These are phyloP conservation scores for Saimiri boliviensis DNA, from an alignment of 2,113 vertebrate genomes.

Conservation along the genomic window DNA sequence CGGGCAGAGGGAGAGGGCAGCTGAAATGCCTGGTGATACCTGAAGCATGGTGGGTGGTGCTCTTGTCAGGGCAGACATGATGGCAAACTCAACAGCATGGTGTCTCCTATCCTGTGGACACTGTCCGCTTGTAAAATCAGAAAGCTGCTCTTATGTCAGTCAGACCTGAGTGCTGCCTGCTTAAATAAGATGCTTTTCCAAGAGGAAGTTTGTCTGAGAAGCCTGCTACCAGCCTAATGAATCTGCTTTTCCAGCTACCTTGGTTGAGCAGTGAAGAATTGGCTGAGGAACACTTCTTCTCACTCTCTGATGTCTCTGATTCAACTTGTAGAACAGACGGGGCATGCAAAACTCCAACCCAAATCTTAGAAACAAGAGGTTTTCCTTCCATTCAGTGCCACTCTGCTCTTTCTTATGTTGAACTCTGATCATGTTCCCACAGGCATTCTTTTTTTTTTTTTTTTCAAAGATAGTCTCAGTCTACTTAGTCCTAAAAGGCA, in stretches of 20 bases:
- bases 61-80: rapidly evolving
- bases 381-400: not conserved
- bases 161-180: too few relatives aligned
- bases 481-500: not conserved
- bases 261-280: not conserved
- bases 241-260: not conserved
- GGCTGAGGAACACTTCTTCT: not conserved
- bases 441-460: not conserved
- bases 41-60: rapidly evolving
- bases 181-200: not conserved
- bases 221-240: rapidly evolving
- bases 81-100: rapidly evolving
- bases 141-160: not conserved
- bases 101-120: not conserved
- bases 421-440: too few relatives aligned
- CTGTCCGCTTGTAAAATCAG: not conserved
- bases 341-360: not conserved
- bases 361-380: not conserved
- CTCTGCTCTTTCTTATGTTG: not conserved
- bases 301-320: not conserved
- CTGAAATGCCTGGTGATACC: not conserved
- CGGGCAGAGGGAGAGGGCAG: not conserved
- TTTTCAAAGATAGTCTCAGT: not conserved
- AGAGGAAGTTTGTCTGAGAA: not conserved
- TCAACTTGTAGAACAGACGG: not conserved